Conservation (phyloP, 2,797 vertebrate genomes). For the Potorous gilbertii region DNA sequence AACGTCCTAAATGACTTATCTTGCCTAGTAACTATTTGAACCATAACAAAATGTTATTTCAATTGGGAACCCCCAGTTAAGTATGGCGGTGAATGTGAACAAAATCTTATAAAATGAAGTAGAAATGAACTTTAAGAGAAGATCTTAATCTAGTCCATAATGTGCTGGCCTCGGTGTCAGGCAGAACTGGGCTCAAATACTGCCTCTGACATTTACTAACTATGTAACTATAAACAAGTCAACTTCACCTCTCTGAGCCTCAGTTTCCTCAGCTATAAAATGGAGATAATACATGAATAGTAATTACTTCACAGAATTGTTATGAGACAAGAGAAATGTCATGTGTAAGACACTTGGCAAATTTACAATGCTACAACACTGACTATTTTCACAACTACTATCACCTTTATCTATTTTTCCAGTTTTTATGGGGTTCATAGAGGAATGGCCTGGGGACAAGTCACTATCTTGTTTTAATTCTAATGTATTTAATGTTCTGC, state of each 20-base stretch:
- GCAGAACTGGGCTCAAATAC: background rate
- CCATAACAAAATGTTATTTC: background rate
- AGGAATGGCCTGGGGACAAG: background rate
- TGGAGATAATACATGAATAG: background rate
- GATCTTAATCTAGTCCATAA: background rate
- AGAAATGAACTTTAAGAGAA: conserved; percentile 15
- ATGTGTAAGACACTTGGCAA: background rate
- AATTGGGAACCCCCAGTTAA: background rate
- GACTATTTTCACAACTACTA: background rate
- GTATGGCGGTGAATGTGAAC: background rate
- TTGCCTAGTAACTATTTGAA: background rate
- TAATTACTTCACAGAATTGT: background rate
- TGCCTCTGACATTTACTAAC: background rate
- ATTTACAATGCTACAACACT: background rate
- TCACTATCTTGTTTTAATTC: background rate
- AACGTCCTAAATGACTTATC: conserved; percentile 14
- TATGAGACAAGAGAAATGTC: background rate
- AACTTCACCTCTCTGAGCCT: background rate
- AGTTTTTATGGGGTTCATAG: background rate
- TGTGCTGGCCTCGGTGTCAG: background rate
- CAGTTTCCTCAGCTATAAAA: background rate
- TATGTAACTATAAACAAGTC: background rate
- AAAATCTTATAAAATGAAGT: conserved; percentile 6
- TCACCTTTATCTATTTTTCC: background rate
- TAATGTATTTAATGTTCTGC: background rate